Percentiles rank a stretch among this genome's conserved stretches.
These are phyloP conservation scores for Perca fluviatilis DNA, from an alignment of 2,113 vertebrate species.

Conservation along the genomic window DNA sequence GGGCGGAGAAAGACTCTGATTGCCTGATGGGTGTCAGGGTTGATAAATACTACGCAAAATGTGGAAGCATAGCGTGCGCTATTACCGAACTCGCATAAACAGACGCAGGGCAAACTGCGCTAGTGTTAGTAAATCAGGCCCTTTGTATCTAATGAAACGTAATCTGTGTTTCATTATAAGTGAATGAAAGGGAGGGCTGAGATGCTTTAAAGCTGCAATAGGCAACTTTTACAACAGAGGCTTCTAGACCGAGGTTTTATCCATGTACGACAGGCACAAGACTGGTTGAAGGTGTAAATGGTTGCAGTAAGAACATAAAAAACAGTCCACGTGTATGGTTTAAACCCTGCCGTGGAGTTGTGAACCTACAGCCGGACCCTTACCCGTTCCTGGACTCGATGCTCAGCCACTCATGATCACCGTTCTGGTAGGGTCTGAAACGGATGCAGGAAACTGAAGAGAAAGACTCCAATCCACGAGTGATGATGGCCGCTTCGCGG, in stretches of 20 bases:
- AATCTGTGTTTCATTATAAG: background rate
- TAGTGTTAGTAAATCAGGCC: too few relatives aligned
- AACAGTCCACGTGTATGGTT: background rate
- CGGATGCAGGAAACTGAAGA: slow-evolving; percentile 77
- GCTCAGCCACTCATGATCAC: slow-evolving; percentile 69
- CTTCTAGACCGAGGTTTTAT: background rate
- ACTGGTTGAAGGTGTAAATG: background rate
- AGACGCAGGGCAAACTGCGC: too few relatives aligned
- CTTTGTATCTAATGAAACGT: background rate
- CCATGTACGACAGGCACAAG: background rate
- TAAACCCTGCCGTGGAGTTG: background rate
- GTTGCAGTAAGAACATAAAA: background rate
- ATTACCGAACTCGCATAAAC: too few relatives aligned
- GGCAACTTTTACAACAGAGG: background rate
- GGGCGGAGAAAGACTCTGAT: too few relatives aligned
- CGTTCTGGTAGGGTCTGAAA: slow-evolving; percentile 66
- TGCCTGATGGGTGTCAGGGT: too few relatives aligned
- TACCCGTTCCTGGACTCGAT: slow-evolving; percentile 73
- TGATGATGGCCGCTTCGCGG: slow-evolving; percentile 65
- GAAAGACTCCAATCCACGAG: slow-evolving; percentile 70
- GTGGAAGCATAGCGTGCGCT: too few relatives aligned
- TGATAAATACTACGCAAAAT: too few relatives aligned
- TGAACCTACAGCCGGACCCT: background rate
- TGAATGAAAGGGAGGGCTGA: background rate
- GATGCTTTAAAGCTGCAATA: background rate